phyloP scores from a whole-genome alignment of 2,888 invertebrate genomes.

The Oasisia sp. region DNA sequence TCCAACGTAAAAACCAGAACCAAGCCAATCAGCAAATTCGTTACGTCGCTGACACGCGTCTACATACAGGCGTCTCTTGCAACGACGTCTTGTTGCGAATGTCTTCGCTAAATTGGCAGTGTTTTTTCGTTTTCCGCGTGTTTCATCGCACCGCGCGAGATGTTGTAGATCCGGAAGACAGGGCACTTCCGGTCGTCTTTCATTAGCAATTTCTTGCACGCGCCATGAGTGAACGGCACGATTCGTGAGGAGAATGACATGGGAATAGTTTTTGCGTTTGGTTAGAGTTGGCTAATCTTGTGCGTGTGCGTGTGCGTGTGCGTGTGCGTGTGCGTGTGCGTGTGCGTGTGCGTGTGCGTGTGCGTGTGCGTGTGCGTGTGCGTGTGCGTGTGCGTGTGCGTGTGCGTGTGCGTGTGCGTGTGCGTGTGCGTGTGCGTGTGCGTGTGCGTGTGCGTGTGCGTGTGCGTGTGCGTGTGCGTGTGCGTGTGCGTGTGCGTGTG shows the following conservation, averaged over 20 bases:
- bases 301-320: no score
- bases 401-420: no score
- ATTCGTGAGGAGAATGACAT: not conserved
- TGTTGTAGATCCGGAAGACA: not conserved
- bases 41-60: not conserved
- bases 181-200: not conserved
- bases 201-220: not conserved
- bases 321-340: no score
- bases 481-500: no score
- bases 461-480: no score
- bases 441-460: no score
- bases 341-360: no score
- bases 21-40: not conserved
- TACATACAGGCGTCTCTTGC: not conserved
- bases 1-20: not conserved
- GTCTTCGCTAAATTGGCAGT: not conserved
- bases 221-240: not conserved
- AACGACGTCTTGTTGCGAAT: not conserved
- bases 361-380: no score
- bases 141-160: not conserved
- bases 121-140: not conserved
- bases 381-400: no score
- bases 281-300: not conserved
- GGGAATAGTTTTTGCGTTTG: not conserved
- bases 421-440: no score